Percentiles rank a stretch among this genome's conserved stretches.
These are phyloP conservation scores for Lethenteron camtschaticum DNA, from an alignment of 2,113 vertebrate genomes.

Conservation along the genomic window DNA sequence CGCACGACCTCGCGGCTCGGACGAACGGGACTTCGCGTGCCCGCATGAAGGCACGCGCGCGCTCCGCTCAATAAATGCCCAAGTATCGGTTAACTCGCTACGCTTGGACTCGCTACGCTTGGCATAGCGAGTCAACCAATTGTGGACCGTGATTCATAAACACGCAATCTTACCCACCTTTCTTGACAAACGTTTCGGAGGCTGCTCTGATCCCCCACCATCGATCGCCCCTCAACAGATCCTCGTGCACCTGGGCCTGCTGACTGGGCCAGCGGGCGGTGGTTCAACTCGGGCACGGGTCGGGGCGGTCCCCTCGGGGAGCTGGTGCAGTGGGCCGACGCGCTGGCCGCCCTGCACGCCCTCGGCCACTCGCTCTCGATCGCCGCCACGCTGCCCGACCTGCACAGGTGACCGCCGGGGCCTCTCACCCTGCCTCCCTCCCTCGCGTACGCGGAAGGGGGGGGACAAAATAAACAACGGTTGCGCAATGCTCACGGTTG, in stretches of 20 bases:
- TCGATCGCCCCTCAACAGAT: slow-evolving; percentile 16
- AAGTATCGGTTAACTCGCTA: neutral
- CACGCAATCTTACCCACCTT: no score
- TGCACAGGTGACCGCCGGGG: slow-evolving; percentile 17
- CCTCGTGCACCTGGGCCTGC: slow-evolving; percentile 22
- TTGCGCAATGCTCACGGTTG: no score
- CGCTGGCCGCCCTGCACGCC: slow-evolving; percentile 20
- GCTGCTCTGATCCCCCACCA: neutral
- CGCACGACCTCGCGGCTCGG: no score
- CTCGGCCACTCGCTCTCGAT: slow-evolving; percentile 25
- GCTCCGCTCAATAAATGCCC: no score
- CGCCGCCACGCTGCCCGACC: slow-evolving; percentile 18
- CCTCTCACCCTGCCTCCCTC: no score
- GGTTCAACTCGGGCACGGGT: slow-evolving; percentile 22
- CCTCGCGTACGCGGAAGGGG: no score
- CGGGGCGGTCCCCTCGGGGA: slow-evolving; percentile 26
- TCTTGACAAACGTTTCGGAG: no score
- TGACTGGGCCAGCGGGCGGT: slow-evolving; percentile 19
- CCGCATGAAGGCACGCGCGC: no score
- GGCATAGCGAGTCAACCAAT: neutral
- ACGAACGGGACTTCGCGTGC: no score
- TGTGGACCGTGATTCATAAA: no score
- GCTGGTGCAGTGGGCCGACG: slow-evolving; percentile 31
- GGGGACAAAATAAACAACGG: no score
- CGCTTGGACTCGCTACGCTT: neutral